phyloP scores from a whole-genome alignment of 2,797 vertebrate genomes.

The Pangasius djambal region DNA sequence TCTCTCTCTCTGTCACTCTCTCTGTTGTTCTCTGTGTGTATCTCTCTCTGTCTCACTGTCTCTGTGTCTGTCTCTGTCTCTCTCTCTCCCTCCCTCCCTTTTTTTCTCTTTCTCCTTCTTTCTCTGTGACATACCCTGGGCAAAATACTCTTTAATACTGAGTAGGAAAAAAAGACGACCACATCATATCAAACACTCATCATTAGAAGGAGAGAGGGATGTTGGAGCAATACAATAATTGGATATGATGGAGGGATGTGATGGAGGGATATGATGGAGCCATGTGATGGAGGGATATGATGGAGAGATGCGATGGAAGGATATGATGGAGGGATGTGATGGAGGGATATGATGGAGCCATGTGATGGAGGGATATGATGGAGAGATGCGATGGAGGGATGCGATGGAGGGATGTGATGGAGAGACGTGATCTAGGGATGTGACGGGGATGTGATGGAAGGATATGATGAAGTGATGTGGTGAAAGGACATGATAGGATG shows the following conservation, averaged over 20 bases:
- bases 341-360: background rate
- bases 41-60: background rate
- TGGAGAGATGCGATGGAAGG: background rate
- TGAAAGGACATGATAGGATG: background rate
- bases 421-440: background rate
- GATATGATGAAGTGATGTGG: background rate
- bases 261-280: background rate
- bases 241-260: background rate
- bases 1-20: background rate
- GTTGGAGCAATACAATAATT: background rate
- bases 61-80: background rate
- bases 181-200: background rate
- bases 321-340: background rate
- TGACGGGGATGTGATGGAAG: background rate
- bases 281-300: background rate
- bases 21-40: background rate
- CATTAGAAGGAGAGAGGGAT: background rate
- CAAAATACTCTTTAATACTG: background rate
- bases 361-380: background rate
- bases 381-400: background rate
- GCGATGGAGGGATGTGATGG: background rate
- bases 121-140: background rate
- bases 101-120: background rate
- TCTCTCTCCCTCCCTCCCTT: background rate
- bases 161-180: background rate